Evolutionary conservation across 2,888 invertebrate species (phyloP).

Genomic region (Macrosoma leucophasiata): DNA sequence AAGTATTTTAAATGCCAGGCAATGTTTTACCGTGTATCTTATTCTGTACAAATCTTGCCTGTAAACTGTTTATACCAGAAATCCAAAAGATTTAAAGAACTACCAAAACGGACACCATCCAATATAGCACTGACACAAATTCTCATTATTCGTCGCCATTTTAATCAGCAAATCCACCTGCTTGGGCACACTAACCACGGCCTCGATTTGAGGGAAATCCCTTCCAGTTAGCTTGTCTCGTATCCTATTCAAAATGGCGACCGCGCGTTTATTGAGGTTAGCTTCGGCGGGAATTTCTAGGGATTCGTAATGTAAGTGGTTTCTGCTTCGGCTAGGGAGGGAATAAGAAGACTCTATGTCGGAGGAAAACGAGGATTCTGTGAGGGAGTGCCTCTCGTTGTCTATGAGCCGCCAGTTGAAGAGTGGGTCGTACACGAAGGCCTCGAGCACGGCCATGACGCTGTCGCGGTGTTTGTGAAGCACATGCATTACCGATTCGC

Average conservation of each 20-base stretch:
- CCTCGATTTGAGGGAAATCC: slow-evolving; percentile 87
- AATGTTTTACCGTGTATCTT: too few species aligned
- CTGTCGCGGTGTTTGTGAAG: slow-evolving; percentile 97
- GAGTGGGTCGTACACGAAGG: slow-evolving; percentile 99
- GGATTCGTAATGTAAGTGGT: slow-evolving; percentile 57
- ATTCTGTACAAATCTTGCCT: too few species aligned
- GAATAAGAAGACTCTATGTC: slow-evolving; percentile 59
- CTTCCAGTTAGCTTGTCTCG: slow-evolving; percentile 95
- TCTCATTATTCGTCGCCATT: slow-evolving; percentile 98
- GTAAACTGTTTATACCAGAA: too few species aligned
- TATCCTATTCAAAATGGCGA: slow-evolving; percentile 93
- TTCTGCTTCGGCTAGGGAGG: slow-evolving; percentile 54
- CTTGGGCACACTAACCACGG: slow-evolving; percentile 85
- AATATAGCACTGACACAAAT: slow-evolving; percentile 99
- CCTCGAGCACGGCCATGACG: slow-evolving; percentile 99
- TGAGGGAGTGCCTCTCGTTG: slow-evolving; percentile 55
- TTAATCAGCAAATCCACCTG: slow-evolving; percentile 96
- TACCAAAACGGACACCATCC: slow-evolving; percentile 95
- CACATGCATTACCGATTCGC: slow-evolving; percentile 98
- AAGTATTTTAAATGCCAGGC: too few species aligned
- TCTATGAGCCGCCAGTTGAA: slow-evolving; percentile 97
- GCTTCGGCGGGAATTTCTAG: slow-evolving; percentile 81
- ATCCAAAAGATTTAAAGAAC: too few species aligned
- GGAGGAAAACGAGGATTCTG: slow-evolving; percentile 59
- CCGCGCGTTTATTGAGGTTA: slow-evolving; percentile 90